Conservation (phyloP, 2,888 invertebrate genomes). For the Leucozona laternaria region DNA sequence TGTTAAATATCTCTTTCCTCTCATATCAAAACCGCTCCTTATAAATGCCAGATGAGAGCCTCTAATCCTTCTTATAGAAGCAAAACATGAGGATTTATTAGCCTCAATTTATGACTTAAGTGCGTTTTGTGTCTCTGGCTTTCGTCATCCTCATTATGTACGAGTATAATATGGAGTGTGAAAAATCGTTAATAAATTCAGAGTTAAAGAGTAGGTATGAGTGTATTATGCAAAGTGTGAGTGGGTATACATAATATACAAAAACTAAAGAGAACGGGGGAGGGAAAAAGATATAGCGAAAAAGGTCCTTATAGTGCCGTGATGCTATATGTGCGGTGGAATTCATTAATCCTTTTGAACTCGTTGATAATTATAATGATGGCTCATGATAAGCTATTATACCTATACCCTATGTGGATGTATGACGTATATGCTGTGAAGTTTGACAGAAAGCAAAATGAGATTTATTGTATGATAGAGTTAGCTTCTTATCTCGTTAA, state of each 20-base stretch:
- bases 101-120: constrained; percentile 69
- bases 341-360: constrained; percentile 68
- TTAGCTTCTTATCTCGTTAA: constrained; percentile 55
- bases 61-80: constrained; percentile 63
- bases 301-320: constrained; percentile 16
- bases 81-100: constrained; percentile 72
- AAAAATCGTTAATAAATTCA: constrained; percentile 36
- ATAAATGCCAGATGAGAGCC: constrained; percentile 44
- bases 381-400: constrained; percentile 58
- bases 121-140: constrained; percentile 62
- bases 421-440: constrained; percentile 48
- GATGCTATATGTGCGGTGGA: constrained; percentile 16
- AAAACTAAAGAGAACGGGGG: background rate
- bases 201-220: constrained; percentile 8
- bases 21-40: constrained; percentile 6
- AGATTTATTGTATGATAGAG: constrained; percentile 4
- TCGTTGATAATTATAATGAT: constrained; percentile 67
- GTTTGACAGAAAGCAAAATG: constrained; percentile 45
- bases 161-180: constrained; percentile 1
- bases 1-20: background rate
- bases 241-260: background rate
- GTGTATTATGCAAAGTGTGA: constrained; percentile 5
- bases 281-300: background rate
- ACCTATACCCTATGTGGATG: no score
- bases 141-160: background rate